phyloP scores from a whole-genome alignment of 2,797 vertebrate genomes.

The Tarsius wallacei region DNA sequence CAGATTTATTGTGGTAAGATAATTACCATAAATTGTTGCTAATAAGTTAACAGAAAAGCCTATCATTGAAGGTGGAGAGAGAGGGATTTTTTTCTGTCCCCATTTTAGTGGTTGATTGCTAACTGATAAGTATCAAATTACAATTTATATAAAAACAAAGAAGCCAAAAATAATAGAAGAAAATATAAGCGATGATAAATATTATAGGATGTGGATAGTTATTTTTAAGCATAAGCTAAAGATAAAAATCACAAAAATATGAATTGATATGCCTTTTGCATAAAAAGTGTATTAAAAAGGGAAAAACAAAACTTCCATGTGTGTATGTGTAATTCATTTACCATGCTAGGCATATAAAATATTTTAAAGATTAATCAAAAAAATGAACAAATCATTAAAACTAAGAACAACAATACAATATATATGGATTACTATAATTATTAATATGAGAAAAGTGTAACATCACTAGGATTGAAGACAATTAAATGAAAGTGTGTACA shows the following conservation, averaged over 20 bases:
- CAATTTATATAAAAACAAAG: conserved; percentile 19
- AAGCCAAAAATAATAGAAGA: neutral
- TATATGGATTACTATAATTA: neutral
- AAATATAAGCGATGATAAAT: neutral
- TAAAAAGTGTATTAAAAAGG: neutral
- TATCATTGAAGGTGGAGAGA: neutral
- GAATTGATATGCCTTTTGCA: neutral
- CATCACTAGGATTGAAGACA: neutral
- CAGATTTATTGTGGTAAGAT: neutral
- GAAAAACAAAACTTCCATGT: neutral
- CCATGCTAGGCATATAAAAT: neutral
- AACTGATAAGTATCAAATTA: neutral
- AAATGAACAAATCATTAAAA: conserved; percentile 21
- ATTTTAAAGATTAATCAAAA: neutral
- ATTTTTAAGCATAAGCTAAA: conserved; percentile 35
- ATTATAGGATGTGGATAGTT: neutral
- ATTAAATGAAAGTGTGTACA: neutral
- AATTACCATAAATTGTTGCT: neutral
- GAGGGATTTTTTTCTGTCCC: neutral
- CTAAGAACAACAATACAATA: neutral
- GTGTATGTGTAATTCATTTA: neutral
- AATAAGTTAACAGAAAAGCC: neutral
- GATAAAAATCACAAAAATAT: neutral
- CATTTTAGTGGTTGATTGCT: neutral
- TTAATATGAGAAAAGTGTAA: neutral